Evolutionary conservation across 1,140 invertebrate genomes (phyloP), one percentile per base, ranked within the genome.

Genomic region (Drosophila malerkotliana): DNA sequence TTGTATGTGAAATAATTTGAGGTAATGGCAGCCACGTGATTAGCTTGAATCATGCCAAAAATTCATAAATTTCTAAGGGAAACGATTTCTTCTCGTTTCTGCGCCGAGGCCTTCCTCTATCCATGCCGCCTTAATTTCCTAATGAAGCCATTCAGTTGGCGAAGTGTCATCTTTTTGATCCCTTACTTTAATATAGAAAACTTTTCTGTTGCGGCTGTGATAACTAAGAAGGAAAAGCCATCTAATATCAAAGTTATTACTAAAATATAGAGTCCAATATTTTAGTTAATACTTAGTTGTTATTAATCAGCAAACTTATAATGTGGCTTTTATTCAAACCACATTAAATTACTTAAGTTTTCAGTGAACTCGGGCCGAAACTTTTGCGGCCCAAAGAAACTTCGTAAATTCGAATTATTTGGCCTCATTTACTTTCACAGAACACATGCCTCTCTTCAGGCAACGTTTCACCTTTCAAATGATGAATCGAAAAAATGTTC

Each of bases 1-100:
- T 68, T 66, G 53, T 66, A 76, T 77, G 72, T 63, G 24, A 59
- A 75, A 67, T 76, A 55, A 76, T 68, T 76, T 68, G 49, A 21
- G 71, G 72, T 76, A 76, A 75, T 76, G 62, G 72, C 72, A 68
- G 72, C 81, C 10, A 85, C 74, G 82, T 85, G 81, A 85, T 87
- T 85, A 82, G 78, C 69, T 26, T 26, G 52, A 87, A 85, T 87
- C 81, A 85, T 85, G 81, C 73, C 58, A 85, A 30, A 81, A 78
- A 72, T 72, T 87, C 81, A 87, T 85, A 85, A 82, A 85, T 85
- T 87, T 75, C 54, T 45, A 53, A 32, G 60, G 48, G 47, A 39
- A 55, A 45, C 30, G 28, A 45, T 53, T 54, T 7, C 39, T n/a
- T 14, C 12, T 15, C 30, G 24, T 6, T 15, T 26, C n/a, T 14